A percentile compares a stretch with the other conserved stretches of the same genome.
Evolutionary conservation across 2,113 vertebrate species (phyloP).

Genomic region (Pyxicephalus adspersus): DNA sequence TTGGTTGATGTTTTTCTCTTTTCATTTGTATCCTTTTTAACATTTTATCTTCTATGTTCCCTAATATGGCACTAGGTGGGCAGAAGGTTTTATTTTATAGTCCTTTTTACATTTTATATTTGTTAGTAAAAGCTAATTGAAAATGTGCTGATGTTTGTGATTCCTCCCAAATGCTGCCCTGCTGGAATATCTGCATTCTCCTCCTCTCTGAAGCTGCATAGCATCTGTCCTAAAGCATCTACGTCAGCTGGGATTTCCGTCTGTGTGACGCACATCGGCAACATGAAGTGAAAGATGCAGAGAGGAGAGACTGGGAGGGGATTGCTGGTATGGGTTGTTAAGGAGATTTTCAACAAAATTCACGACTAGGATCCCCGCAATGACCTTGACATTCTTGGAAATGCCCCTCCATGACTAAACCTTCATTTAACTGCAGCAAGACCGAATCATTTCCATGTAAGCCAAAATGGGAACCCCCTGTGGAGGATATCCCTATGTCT

Average conservation of each 20-base stretch:
- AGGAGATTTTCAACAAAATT: constrained; percentile 1
- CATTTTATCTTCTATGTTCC: no score
- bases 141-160: constrained; percentile 30
- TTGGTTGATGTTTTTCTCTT: no score
- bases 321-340: constrained; percentile 24
- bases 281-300: rapidly evolving
- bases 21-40: no score
- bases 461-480: constrained; percentile 82
- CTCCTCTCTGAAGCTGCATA: constrained; percentile 37
- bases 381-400: constrained; percentile 62
- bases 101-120: background rate
- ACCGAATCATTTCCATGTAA: constrained; percentile 67
- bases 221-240: constrained; percentile 54
- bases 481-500: constrained; percentile 74
- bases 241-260: constrained; percentile 57
- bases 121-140: background rate
- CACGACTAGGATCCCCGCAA: constrained; percentile 1
- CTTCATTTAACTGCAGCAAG: constrained; percentile 63
- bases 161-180: background rate
- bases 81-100: background rate
- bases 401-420: constrained; percentile 55
- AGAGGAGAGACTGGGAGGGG: background rate
- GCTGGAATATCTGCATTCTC: constrained; percentile 42
- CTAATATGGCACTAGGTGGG: no score
- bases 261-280: constrained; percentile 47